Conservation (phyloP, 2,888 invertebrate species). For the Eristalis pertinax region DNA sequence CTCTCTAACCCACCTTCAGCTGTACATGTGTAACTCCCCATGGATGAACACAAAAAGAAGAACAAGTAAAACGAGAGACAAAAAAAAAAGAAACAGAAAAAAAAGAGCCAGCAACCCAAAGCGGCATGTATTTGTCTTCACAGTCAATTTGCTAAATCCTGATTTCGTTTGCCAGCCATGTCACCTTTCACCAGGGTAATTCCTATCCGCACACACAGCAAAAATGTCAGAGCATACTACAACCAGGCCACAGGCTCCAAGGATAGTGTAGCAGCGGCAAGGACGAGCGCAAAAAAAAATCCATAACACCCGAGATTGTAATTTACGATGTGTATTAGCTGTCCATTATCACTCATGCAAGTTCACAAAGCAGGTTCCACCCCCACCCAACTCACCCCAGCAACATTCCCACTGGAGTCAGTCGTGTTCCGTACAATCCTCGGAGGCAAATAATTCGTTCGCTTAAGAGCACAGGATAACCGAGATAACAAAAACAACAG, state of each 20-base stretch:
- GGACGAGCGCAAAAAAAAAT: constrained; percentile 35
- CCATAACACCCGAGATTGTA: constrained; percentile 67
- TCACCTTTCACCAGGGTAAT: constrained; percentile 59
- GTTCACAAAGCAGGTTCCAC: constrained; percentile 44
- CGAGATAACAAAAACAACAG: constrained; percentile 54
- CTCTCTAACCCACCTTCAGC: constrained; percentile 11
- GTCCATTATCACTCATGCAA: constrained; percentile 72
- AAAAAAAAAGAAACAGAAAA: constrained; percentile 3
- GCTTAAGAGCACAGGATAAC: constrained; percentile 54
- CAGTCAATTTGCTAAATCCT: constrained; percentile 66
- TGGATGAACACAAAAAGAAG: not conserved
- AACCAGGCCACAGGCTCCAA: constrained; percentile 1
- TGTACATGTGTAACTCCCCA: not conserved
- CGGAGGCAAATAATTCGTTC: constrained; percentile 57
- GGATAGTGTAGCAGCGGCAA: constrained; percentile 5
- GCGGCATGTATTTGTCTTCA: constrained; percentile 48
- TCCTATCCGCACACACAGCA: constrained; percentile 45
- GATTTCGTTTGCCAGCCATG: constrained; percentile 60
- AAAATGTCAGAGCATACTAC: constrained; percentile 8
- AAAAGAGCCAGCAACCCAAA: constrained; percentile 25
- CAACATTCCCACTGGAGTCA: not conserved
- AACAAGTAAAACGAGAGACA: too few species aligned
- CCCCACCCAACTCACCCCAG: constrained; percentile 3
- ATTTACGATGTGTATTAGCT: constrained; percentile 72
- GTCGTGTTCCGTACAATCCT: constrained; percentile 24